A percentile compares a stretch with the other conserved stretches of the same genome.
These are phyloP conservation scores for Smittia sp. DNA, from an alignment of 2,888 invertebrate species.

Conservation along the genomic window DNA sequence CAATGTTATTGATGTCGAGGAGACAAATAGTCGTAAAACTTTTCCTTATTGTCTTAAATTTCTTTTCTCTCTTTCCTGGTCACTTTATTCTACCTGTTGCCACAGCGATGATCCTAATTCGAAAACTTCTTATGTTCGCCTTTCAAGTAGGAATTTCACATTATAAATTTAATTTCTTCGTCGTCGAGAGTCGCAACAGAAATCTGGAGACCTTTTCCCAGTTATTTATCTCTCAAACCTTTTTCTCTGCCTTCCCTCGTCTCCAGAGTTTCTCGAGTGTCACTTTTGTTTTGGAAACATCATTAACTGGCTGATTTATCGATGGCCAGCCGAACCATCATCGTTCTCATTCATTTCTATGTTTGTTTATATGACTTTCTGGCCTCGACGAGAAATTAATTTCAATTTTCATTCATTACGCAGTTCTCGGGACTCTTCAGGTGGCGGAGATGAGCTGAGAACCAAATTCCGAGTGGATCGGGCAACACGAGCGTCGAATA, in stretches of 20 bases:
- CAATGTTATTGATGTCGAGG: slow-evolving; percentile 31
- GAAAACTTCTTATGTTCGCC: too few relatives aligned
- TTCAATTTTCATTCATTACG: slow-evolving; percentile 41
- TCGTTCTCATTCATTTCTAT: slow-evolving; percentile 21
- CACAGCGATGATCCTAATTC: slow-evolving; percentile 10
- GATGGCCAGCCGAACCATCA: slow-evolving; percentile 46
- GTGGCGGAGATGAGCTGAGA: neutral
- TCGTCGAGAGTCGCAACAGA: neutral
- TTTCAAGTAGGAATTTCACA: neutral
- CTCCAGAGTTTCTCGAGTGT: slow-evolving; percentile 15
- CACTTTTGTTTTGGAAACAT: slow-evolving; percentile 49
- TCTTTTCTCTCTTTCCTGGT: slow-evolving; percentile 11
- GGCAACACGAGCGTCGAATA: neutral
- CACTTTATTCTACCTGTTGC: slow-evolving; percentile 37
- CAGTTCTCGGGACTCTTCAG: slow-evolving; percentile 8
- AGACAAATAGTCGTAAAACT: slow-evolving; percentile 40
- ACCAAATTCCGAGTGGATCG: neutral
- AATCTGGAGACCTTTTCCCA: slow-evolving; percentile 35
- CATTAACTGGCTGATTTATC: slow-evolving; percentile 56
- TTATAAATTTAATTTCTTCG: slow-evolving; percentile 24
- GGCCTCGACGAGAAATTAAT: slow-evolving; percentile 36
- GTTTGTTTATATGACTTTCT: slow-evolving; percentile 30
- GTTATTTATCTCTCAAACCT: slow-evolving; percentile 12
- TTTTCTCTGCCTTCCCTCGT: neutral
- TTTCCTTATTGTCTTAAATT: slow-evolving; percentile 18